These are phyloP conservation scores for Phthorimaea operculella DNA, from an alignment of 1,140 invertebrate species.

Conservation along the genomic window DNA sequence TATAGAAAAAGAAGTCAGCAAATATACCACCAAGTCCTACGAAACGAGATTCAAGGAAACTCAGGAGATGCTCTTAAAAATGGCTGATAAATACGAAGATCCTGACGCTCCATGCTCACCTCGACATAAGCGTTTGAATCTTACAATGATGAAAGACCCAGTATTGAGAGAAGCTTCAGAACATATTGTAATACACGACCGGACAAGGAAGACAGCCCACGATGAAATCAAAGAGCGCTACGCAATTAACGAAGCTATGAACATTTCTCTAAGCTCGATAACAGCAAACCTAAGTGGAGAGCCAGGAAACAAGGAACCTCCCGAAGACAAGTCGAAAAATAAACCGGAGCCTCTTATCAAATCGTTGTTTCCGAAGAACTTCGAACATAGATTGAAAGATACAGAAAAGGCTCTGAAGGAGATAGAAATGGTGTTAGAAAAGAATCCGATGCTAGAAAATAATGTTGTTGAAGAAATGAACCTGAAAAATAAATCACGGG, in stretches of 20 bases:
- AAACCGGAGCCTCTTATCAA: conserved; percentile 13
- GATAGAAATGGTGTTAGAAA: conserved; percentile 15
- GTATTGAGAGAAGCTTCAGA: conserved; percentile 47
- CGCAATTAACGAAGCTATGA: conserved; percentile 47
- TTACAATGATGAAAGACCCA: conserved; percentile 22
- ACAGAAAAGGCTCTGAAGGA: conserved; percentile 45
- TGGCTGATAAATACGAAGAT: conserved; percentile 51
- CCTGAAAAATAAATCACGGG: conserved; percentile 3
- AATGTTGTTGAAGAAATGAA: not conserved
- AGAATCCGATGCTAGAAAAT: too few species aligned
- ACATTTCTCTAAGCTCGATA: conserved; percentile 47
- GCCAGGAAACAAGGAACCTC: too few species aligned
- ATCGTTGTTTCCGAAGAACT: conserved; percentile 31
- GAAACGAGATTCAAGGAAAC: conserved; percentile 56
- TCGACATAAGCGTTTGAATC: conserved; percentile 4
- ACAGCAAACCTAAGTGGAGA: conserved; percentile 11
- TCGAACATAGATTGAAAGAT: conserved; percentile 43
- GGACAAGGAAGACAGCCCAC: conserved; percentile 24
- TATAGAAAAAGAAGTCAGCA: conserved; percentile 53
- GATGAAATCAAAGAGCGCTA: conserved; percentile 46
- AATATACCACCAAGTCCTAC: conserved; percentile 55
- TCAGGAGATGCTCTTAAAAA: conserved; percentile 43
- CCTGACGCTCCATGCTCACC: conserved; percentile 15
- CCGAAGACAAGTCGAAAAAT: conserved; percentile 20
- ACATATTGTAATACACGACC: conserved; percentile 27